phyloP scores from a whole-genome alignment of 1,140 invertebrate genomes.

The Adelges cooleyi region DNA sequence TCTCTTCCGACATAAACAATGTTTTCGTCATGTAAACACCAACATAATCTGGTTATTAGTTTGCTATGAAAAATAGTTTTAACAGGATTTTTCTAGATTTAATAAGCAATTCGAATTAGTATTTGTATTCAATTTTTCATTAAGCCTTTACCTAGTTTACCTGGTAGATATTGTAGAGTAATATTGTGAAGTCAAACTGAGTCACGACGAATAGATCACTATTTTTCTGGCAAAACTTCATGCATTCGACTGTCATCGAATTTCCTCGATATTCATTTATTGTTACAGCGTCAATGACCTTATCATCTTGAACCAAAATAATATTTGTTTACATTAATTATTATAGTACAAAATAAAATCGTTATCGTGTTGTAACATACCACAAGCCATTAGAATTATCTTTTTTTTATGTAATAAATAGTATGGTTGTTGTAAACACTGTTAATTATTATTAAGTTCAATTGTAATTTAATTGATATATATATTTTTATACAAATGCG shows the following conservation, averaged over 20 bases:
- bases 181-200: neutral
- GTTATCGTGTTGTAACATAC: too few species aligned
- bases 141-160: neutral
- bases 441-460: too few species aligned
- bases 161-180: neutral
- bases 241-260: neutral
- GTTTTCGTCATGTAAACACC: slow-evolving; percentile 5
- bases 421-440: too few species aligned
- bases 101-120: too few species aligned
- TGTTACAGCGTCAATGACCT: neutral
- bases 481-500: too few species aligned
- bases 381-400: too few species aligned
- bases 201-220: neutral
- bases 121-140: too few species aligned
- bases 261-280: neutral
- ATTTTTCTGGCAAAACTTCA: slow-evolving; percentile 1
- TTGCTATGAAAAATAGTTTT: slow-evolving; percentile 1
- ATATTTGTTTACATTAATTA: neutral
- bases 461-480: too few species aligned
- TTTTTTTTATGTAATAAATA: too few species aligned
- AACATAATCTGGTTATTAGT: neutral
- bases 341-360: slow-evolving; percentile 5
- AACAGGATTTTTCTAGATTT: neutral
- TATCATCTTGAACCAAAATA: neutral
- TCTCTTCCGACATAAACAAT: neutral